Evolutionary conservation across 2,113 vertebrate genomes (phyloP).

Genomic region (Jacana jacana): DNA sequence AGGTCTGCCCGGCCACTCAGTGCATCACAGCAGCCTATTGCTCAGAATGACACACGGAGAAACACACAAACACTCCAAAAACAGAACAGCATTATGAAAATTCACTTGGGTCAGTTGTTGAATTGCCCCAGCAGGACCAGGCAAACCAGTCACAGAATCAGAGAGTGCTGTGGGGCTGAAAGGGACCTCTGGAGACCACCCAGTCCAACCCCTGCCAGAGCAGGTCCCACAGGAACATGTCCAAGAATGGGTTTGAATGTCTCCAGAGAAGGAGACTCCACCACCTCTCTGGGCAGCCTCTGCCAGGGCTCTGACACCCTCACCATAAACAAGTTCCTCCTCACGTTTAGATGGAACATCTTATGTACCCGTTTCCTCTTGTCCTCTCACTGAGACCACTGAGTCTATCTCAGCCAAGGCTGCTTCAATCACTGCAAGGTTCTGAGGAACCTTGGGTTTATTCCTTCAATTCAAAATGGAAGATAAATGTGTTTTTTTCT

Average conservation of each 20-base stretch:
- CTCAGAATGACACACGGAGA: background rate
- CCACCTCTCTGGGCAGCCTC: too few species aligned
- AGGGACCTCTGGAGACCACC: too few species aligned
- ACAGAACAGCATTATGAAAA: background rate
- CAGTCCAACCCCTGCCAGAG: too few species aligned
- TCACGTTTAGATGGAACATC: too few species aligned
- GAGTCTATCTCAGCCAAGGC: background rate
- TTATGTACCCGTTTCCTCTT: too few species aligned
- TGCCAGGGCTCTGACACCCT: too few species aligned
- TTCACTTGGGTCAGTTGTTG: background rate
- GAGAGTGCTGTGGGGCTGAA: too few species aligned
- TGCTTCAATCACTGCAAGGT: background rate
- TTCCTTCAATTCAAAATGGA: background rate
- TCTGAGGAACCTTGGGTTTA: background rate
- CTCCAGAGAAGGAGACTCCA: too few species aligned
- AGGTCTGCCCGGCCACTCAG: background rate
- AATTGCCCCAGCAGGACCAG: background rate
- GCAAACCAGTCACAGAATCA: background rate
- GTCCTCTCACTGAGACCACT: too few species aligned
- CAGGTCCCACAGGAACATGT: too few species aligned
- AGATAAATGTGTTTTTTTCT: background rate
- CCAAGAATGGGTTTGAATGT: too few species aligned
- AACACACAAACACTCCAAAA: background rate
- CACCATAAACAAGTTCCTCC: too few species aligned
- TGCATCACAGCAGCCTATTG: background rate